Percentiles rank a stretch among this genome's conserved stretches.
Conservation (phyloP, 2,888 invertebrate genomes). For the Drosophila acutilabella region DNA sequence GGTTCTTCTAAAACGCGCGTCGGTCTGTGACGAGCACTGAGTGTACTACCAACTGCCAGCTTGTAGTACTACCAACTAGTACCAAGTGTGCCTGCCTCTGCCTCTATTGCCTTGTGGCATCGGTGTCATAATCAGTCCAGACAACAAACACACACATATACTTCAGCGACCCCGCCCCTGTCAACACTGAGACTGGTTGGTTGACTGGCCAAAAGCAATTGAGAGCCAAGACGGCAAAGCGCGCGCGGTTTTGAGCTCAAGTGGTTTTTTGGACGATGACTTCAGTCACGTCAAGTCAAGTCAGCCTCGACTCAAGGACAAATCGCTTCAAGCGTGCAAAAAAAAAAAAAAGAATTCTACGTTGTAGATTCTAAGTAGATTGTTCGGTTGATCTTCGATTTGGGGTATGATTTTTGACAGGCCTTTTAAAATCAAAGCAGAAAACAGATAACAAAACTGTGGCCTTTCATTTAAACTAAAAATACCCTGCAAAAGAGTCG, state of each 20-base stretch:
- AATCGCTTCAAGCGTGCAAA: constrained; percentile 75
- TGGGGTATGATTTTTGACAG: constrained; percentile 30
- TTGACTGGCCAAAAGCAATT: constrained; percentile 26
- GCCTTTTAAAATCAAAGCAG: constrained; percentile 46
- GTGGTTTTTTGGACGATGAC: constrained; percentile 59
- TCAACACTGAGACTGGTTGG: constrained; percentile 23
- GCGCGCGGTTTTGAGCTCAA: constrained; percentile 39
- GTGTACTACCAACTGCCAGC: constrained; percentile 5
- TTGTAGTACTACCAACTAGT: not conserved
- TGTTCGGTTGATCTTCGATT: constrained; percentile 12
- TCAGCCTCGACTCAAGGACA: constrained; percentile 73
- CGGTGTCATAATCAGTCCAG: constrained; percentile 74
- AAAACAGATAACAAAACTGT: constrained; percentile 4
- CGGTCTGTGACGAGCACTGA: constrained; percentile 57
- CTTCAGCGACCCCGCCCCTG: constrained; percentile 5
- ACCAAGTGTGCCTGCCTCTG: constrained; percentile 1
- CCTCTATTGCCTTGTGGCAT: constrained; percentile 51
- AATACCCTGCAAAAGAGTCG: constrained; percentile 15
- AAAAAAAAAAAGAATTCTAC: constrained; percentile 29
- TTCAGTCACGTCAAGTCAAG: constrained; percentile 50
- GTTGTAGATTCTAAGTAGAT: constrained; percentile 34
- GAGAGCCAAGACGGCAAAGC: constrained; percentile 10
- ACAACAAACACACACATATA: constrained; percentile 21
- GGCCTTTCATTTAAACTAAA: constrained; percentile 10
- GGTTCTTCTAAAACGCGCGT: constrained; percentile 69